Evolutionary conservation across 2,113 vertebrate species (phyloP), one percentile per base, ranked within the genome.

Genomic region (Indri indri): DNA sequence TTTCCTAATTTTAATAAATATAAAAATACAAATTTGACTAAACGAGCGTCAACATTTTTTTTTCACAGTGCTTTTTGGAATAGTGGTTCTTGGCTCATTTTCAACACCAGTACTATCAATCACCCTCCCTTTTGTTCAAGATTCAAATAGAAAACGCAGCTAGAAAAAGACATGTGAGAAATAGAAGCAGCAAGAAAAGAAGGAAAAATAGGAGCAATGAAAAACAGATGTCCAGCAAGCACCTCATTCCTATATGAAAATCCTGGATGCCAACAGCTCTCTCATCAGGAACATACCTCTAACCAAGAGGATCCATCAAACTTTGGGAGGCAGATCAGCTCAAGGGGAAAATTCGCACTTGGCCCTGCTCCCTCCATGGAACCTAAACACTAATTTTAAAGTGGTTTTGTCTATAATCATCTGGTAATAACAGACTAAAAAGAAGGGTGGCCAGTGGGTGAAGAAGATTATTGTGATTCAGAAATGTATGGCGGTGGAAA

Each of bases 231-330:
- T 90, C 30, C 1, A 88, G 85, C 63, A 98, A 97, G 97, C 4
- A 96, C 77, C 50, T 89, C 94, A 66, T 84, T 96, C 91, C 63
- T 57, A 63, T 86, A 32, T 90, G 86, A 74, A 97, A 97, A 92
- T 89, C 92, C 81, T 5, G 94, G 88, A 73, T 94, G 91, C 89
- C 91, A 94, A 86, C 1, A 93, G 91, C 76, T 95, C 92, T 76
- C 82, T 91, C 94, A 92, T 94, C 93, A 97, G 88, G 90, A 97
- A 97, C 82, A 88, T 84, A 95, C 93, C 93, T 70, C 96, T 52
- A 92, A 93, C 90, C 50, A 96, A 97, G 37, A 94, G 91, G 92
- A 91, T 17, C 37, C 88, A 94, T 97, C 96, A 94, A 83, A 79
- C 86, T 71, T 18, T 22, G 73, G 76, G 57, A 74, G 97, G 54